phyloP scores from a whole-genome alignment of 2,888 invertebrate genomes.

The Blastobasis adustella region DNA sequence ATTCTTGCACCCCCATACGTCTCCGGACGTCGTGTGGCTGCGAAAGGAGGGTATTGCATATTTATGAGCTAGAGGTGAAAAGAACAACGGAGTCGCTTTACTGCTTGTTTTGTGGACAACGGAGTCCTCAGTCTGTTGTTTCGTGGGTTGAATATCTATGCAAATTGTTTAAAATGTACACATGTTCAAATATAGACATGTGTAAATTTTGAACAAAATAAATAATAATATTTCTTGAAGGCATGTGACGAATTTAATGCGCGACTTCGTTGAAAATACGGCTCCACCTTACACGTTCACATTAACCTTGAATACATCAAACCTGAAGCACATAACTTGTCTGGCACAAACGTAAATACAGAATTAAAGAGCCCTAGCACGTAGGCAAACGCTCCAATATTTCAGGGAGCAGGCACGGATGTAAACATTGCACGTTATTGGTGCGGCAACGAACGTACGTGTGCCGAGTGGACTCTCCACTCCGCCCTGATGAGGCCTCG shows the following conservation, averaged over 20 bases:
- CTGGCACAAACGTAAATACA: conserved; percentile 10
- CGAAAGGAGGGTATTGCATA: conserved; percentile 35
- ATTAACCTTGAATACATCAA: too few species aligned
- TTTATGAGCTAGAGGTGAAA: conserved; percentile 40
- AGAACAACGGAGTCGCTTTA: conserved; percentile 24
- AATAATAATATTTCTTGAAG: too few species aligned
- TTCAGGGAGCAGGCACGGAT: conserved; percentile 26
- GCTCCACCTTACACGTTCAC: too few species aligned
- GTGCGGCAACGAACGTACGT: conserved; percentile 22
- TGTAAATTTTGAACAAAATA: too few species aligned
- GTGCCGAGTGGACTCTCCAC: conserved; percentile 16
- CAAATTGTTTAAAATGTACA: too few species aligned
- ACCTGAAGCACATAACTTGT: too few species aligned
- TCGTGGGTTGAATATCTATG: too few species aligned
- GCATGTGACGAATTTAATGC: too few species aligned
- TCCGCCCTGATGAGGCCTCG: conserved; percentile 3
- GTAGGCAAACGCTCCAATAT: conserved; percentile 33
- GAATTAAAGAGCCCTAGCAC: conserved; percentile 28
- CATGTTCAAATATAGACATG: too few species aligned
- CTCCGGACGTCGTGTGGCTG: conserved; percentile 33
- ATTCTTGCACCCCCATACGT: conserved; percentile 45
- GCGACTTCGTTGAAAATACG: too few species aligned
- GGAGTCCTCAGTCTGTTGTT: background rate
- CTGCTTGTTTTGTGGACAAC: conserved; percentile 15
- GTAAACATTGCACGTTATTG: conserved; percentile 42